Evolutionary conservation across 2,888 invertebrate genomes (phyloP).

Genomic region (Polydrusus cervinus): DNA sequence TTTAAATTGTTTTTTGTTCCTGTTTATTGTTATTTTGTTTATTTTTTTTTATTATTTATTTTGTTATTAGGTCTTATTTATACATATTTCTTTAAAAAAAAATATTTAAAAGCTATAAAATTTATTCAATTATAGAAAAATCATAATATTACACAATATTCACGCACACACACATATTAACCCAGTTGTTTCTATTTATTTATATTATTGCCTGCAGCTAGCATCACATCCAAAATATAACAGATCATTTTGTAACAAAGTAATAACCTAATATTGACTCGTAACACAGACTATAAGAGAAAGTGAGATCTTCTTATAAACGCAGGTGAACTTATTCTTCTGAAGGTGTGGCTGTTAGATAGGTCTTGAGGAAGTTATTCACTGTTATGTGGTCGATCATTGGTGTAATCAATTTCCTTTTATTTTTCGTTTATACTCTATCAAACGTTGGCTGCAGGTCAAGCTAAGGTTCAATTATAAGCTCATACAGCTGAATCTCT

Average conservation of each 20-base stretch:
- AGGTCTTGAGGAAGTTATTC: slow-evolving; percentile 1
- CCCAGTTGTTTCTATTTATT: neutral
- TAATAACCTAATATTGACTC: slow-evolving; percentile 16
- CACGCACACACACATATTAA: neutral
- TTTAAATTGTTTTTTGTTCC: no score
- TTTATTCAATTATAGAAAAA: neutral
- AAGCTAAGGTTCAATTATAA: no score
- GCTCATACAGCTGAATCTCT: no score
- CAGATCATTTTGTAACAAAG: slow-evolving; percentile 5
- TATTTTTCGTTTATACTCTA: neutral
- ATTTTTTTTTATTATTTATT: no score
- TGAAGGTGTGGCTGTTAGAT: slow-evolving; percentile 11
- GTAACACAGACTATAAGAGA: slow-evolving; percentile 22
- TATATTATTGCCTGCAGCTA: neutral
- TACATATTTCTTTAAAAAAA: no score
- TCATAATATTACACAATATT: slow-evolving; percentile 5
- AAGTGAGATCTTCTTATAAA: slow-evolving; percentile 32
- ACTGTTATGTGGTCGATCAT: neutral
- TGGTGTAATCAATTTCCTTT: neutral
- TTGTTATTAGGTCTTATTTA: no score
- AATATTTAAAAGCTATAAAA: no score
- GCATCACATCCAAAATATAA: neutral
- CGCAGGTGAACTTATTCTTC: slow-evolving; percentile 32
- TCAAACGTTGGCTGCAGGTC: no score
- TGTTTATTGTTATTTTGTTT: no score